phyloP scores from a whole-genome alignment of 2,113 vertebrate genomes.

The Mus pahari region DNA sequence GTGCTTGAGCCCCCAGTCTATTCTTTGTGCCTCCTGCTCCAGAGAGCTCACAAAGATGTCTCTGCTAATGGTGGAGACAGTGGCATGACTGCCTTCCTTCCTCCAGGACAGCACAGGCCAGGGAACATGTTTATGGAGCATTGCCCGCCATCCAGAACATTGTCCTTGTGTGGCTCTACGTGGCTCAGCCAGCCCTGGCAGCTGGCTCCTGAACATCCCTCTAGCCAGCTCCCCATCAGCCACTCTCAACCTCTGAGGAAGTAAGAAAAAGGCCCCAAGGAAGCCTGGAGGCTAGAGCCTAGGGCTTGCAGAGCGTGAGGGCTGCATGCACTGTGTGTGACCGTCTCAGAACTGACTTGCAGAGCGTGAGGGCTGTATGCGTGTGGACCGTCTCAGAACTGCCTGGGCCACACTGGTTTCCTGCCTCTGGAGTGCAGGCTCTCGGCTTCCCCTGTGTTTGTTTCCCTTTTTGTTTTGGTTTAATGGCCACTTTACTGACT shows the following conservation, averaged over 20 bases:
- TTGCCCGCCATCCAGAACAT: background rate
- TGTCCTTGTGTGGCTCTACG: background rate
- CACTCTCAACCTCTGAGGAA: background rate
- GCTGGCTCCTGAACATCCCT: background rate
- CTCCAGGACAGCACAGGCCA: fast-evolving
- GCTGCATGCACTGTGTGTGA: fast-evolving
- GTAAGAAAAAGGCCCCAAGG: background rate
- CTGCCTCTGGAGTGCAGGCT: background rate
- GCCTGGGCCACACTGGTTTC: background rate
- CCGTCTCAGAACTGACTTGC: background rate
- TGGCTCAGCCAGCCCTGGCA: background rate
- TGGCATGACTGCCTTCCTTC: background rate
- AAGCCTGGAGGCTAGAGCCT: fast-evolving
- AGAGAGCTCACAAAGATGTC: background rate
- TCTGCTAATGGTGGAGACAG: background rate
- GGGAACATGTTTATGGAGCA: fast-evolving
- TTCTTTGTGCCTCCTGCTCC: background rate
- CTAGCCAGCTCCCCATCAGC: background rate
- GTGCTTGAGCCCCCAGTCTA: background rate
- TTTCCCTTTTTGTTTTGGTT: background rate
- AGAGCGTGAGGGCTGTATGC: fast-evolving
- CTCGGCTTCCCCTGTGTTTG: fast-evolving
- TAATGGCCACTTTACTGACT: background rate
- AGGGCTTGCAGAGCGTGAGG: fast-evolving
- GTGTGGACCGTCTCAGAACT: fast-evolving